Base-by-base conservation (phyloP, 2,888 invertebrate species). In the Ctena decussata region DNA sequence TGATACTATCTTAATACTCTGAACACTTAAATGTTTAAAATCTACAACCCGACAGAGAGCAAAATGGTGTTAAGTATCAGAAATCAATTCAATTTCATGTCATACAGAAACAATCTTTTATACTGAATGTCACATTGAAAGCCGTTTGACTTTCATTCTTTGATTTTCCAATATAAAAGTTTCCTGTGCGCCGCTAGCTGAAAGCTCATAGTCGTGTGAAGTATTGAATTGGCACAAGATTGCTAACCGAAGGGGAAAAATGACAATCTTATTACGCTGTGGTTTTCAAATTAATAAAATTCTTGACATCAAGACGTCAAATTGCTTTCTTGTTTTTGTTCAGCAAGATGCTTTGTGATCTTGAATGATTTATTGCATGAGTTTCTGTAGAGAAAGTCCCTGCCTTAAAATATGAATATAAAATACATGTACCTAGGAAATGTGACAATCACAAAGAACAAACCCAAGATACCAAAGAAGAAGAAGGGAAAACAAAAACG, bases 41-140 rank as follows among this genome's bases (percentile, higher is more conserved):
- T 15, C 27, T 30, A 65, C 27, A 30, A 65, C 12, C 18, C 18
- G 8, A 65, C 2, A 30, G 65, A 65, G 21, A 65, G 65, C 65
- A 65, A 65, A 65, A 65, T 30, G 65, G 65, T 65, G 65, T 65
- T 65, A 65, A 65, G 65, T 65, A 35, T 65, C 65, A 18, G 24
- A 65, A 65, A 65, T 65, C 65, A 65, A 65, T 65, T 65, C 65
- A 65, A 18, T 35, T 65, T 65, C 65, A 65, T 65, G 65, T 65
- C 35, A 0, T 65, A 35, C 35, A 65, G 65, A 65, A 35, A 5
- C 65, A 18, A 32, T 35, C 32, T 65, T 15, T 65, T 65, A 35
- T 53, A 53, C 35, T 65, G 65, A 65, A 35, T 35, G 21, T 15
- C 32, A 21, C 65, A 18, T 12, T 65, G 32, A 65, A 65, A 65